These are phyloP conservation scores for Phalera bucephala DNA, from an alignment of 2,888 invertebrate genomes.

Conservation along the genomic window DNA sequence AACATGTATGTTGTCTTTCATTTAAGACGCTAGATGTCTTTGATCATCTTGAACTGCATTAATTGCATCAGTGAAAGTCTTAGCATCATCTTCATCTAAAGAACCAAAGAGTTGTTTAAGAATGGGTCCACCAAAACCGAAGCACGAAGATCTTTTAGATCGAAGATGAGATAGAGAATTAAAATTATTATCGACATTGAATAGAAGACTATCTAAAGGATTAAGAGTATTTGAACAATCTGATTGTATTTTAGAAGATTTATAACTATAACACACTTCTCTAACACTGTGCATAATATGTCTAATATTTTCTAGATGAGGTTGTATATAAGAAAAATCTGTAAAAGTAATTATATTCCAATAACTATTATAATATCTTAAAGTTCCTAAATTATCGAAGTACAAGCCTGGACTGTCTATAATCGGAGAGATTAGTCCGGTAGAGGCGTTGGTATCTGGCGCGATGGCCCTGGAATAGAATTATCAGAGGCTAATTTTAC, in stretches of 20 bases:
- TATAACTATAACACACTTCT: not conserved
- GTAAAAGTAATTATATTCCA: conserved; percentile 1
- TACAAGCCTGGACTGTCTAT: not conserved
- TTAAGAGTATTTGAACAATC: not conserved
- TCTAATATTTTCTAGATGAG: conserved; percentile 1
- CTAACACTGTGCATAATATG: not conserved
- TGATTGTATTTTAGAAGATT: not conserved
- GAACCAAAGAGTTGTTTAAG: conserved; percentile 1
- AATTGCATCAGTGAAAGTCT: not conserved
- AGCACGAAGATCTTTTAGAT: conserved; percentile 1
- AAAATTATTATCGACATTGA: not conserved
- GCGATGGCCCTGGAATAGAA: not conserved
- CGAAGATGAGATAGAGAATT: not conserved
- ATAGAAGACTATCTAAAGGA: not conserved
- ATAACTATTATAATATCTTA: conserved; percentile 1
- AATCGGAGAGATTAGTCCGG: not conserved
- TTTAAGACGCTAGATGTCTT: not conserved
- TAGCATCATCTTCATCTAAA: conserved; percentile 1
- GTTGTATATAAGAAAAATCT: not conserved
- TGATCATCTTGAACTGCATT: not conserved
- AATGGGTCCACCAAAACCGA: conserved; percentile 1
- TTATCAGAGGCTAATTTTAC: conserved; percentile 1
- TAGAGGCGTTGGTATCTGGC: not conserved
- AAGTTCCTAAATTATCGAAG: conserved; percentile 1
- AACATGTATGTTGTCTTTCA: conserved; percentile 2